Percentiles rank a stretch among this genome's conserved stretches.
Evolutionary conservation across 2,797 vertebrate species (phyloP).

Genomic region (Lagorchestes hirsutus): DNA sequence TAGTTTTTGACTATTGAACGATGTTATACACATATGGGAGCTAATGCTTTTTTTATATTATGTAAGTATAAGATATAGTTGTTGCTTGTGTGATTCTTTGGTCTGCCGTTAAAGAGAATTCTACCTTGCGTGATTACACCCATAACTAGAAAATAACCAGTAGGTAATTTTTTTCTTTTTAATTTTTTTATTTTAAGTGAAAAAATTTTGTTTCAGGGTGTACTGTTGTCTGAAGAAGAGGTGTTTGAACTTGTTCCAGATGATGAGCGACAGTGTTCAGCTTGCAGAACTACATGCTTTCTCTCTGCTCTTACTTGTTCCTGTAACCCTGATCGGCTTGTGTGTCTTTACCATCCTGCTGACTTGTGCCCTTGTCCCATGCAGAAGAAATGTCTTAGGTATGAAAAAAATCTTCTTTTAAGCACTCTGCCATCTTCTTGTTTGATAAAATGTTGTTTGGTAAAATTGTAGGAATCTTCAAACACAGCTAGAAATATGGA

Average conservation of each 20-base stretch:
- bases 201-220: conserved; percentile 87
- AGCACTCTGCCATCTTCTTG: conserved; percentile 4
- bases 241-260: conserved; percentile 98
- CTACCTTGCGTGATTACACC: conserved; percentile 4
- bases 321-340: conserved; percentile 94
- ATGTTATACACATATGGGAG: background rate
- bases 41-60: background rate
- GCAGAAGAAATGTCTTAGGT: conserved; percentile 96
- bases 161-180: conserved; percentile 19
- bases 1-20: background rate
- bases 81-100: background rate
- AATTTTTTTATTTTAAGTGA: conserved; percentile 33
- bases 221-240: conserved; percentile 95
- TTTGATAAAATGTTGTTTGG: conserved; percentile 4
- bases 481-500: background rate
- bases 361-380: conserved; percentile 95
- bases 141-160: conserved; percentile 3
- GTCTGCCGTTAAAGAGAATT: background rate
- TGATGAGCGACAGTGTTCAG: conserved; percentile 96
- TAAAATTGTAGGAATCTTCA: background rate
- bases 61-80: background rate
- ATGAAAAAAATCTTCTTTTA: conserved; percentile 48
- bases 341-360: conserved; percentile 93
- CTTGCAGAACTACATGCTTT: conserved; percentile 98
- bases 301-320: conserved; percentile 96